Conservation (phyloP, 1,140 invertebrate genomes). For the Parasteatoda tepidariorum region DNA sequence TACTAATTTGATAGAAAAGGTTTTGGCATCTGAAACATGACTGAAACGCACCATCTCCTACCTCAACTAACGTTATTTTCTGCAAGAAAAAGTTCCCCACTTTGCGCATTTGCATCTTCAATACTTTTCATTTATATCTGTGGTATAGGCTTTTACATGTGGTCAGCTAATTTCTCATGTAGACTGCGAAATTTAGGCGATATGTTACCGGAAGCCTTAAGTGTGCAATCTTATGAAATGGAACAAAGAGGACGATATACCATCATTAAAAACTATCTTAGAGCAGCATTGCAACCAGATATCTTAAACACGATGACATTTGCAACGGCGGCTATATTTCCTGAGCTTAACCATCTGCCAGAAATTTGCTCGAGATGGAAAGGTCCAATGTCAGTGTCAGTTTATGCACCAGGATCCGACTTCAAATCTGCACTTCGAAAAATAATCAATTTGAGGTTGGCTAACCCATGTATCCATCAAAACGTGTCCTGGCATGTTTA, state of each 20-base stretch:
- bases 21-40: background rate
- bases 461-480: constrained; percentile 59
- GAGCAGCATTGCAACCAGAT: background rate
- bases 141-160: constrained; percentile 38
- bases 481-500: constrained; percentile 64
- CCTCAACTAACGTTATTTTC: background rate
- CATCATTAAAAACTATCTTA: constrained; percentile 31
- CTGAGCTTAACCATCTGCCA: constrained; percentile 17
- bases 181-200: constrained; percentile 28
- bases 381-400: constrained; percentile 79
- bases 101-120: constrained; percentile 24
- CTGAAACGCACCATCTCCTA: background rate
- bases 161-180: constrained; percentile 42
- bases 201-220: background rate
- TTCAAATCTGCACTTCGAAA: constrained; percentile 74
- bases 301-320: constrained; percentile 17
- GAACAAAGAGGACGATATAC: constrained; percentile 39
- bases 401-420: constrained; percentile 81
- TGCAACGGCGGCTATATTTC: constrained; percentile 12
- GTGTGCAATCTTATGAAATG: background rate
- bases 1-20: background rate
- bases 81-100: constrained; percentile 1
- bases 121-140: constrained; percentile 46
- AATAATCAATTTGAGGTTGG: constrained; percentile 73
- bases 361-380: constrained; percentile 75